phyloP scores from a whole-genome alignment of 1,140 invertebrate genomes.

The Triops cancriformis region DNA sequence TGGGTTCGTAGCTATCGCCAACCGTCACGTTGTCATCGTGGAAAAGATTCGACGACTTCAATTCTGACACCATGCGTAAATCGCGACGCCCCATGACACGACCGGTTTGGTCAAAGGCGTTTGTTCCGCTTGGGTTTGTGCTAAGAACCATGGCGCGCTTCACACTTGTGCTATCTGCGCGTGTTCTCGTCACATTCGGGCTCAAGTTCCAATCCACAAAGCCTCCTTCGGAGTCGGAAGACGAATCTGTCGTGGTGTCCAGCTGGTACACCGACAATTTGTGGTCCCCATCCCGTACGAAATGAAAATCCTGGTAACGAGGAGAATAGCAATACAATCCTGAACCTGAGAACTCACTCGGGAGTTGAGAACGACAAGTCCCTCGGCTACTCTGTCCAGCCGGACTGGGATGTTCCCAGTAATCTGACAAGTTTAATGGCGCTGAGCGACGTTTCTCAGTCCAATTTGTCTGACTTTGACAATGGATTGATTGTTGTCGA shows the following conservation, averaged over 20 bases:
- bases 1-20: neutral
- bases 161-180: neutral
- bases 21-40: neutral
- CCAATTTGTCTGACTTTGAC: neutral
- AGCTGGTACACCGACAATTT: neutral
- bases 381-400: neutral
- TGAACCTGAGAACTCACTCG: neutral
- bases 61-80: neutral
- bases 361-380: neutral
- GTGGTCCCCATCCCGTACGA: neutral
- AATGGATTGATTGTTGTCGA: neutral
- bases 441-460: neutral
- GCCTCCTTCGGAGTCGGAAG: neutral
- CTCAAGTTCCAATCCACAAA: neutral
- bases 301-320: neutral
- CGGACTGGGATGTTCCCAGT: neutral
- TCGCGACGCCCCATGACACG: neutral
- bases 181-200: neutral
- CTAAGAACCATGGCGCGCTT: neutral
- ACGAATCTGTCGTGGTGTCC: neutral
- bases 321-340: neutral
- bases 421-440: neutral
- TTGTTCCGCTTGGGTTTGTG: neutral
- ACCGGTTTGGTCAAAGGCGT: slow-evolving; percentile 1
- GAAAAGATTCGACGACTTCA: neutral